These are phyloP conservation scores for Nebria brevicollis DNA, from an alignment of 2,888 invertebrate species.

Conservation along the genomic window DNA sequence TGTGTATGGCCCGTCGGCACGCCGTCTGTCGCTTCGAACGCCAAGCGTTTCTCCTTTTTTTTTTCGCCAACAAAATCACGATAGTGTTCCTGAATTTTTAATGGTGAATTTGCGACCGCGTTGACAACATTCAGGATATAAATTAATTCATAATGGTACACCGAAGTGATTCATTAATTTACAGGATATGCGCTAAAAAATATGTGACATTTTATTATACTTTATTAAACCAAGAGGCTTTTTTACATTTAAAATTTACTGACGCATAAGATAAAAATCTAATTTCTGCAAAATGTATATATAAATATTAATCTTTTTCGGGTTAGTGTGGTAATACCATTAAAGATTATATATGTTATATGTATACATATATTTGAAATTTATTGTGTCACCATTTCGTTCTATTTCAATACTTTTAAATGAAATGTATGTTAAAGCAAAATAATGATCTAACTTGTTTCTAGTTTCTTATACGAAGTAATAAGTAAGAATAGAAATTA, in stretches of 20 bases:
- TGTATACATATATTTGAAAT: too few relatives aligned
- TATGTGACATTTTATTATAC: slow-evolving; percentile 6
- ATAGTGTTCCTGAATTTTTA: slow-evolving; percentile 40
- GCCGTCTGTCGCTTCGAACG: not conserved
- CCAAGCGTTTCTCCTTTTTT: not conserved
- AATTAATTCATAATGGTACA: slow-evolving; percentile 45
- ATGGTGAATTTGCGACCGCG: slow-evolving; percentile 35
- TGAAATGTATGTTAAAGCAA: too few relatives aligned
- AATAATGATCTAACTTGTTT: too few relatives aligned
- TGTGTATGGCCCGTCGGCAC: not conserved
- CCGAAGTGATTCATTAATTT: slow-evolving; percentile 37
- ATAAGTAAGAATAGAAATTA: too few relatives aligned
- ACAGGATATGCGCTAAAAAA: not conserved
- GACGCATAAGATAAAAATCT: not conserved
- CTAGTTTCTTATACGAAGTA: too few relatives aligned
- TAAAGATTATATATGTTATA: too few relatives aligned
- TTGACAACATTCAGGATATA: slow-evolving; percentile 43
- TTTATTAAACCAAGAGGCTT: not conserved
- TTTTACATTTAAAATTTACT: not conserved
- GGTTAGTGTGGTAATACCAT: not conserved
- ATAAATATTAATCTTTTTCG: not conserved
- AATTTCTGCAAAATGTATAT: not conserved
- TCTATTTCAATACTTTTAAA: too few relatives aligned
- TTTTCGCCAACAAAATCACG: slow-evolving; percentile 19
- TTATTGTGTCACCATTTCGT: too few relatives aligned